These are phyloP conservation scores for Epinotia brunnichana DNA, from an alignment of 2,888 invertebrate species.

Conservation along the genomic window DNA sequence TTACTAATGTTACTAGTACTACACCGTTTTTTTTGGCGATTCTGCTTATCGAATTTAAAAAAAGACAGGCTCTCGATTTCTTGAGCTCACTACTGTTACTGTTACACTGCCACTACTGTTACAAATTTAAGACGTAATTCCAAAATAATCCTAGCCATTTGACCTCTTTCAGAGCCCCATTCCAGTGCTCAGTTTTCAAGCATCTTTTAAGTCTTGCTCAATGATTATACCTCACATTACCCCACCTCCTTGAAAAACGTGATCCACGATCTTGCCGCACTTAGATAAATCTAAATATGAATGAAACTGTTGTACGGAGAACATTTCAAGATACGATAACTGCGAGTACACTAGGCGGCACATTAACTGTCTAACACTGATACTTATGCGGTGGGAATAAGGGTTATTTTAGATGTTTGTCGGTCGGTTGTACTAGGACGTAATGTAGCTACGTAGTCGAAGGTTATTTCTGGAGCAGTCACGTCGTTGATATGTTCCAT, in stretches of 20 bases:
- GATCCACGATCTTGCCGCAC: constrained; percentile 52
- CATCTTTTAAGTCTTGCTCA: constrained; percentile 25
- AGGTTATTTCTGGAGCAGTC: constrained; percentile 40
- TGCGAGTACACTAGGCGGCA: constrained; percentile 26
- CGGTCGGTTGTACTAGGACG: constrained; percentile 15
- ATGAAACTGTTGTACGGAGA: constrained; percentile 55
- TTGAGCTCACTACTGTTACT: too few relatives aligned
- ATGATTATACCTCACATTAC: constrained; percentile 30
- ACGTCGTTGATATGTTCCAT: constrained; percentile 37
- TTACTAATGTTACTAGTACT: too few relatives aligned
- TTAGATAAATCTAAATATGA: constrained; percentile 58
- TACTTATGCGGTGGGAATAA: neutral
- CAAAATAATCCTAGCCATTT: neutral
- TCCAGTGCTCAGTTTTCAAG: constrained; percentile 8
- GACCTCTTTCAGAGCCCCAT: constrained; percentile 6
- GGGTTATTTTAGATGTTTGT: constrained; percentile 16
- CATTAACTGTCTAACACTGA: neutral
- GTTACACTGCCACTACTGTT: too few relatives aligned
- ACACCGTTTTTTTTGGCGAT: too few relatives aligned
- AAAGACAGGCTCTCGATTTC: too few relatives aligned
- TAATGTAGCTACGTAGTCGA: constrained; percentile 31
- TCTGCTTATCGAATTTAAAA: too few relatives aligned
- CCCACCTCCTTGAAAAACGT: constrained; percentile 53
- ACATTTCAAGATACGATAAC: constrained; percentile 49
- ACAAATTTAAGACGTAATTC: neutral